These are phyloP conservation scores for Yasuhikotakia modesta DNA, from an alignment of 2,797 vertebrate genomes.

Conservation along the genomic window DNA sequence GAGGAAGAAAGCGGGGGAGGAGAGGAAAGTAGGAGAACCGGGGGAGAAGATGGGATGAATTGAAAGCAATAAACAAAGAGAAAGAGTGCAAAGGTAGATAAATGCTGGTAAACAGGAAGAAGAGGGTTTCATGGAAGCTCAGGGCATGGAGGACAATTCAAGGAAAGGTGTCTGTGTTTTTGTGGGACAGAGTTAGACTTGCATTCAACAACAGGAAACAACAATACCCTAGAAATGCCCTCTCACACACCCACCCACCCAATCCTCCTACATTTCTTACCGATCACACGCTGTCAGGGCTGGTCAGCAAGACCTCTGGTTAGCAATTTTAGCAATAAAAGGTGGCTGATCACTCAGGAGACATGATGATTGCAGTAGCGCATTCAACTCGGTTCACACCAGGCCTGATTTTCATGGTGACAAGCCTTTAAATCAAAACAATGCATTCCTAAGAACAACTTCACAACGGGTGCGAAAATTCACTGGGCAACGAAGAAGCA, in stretches of 20 bases:
- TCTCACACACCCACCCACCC: not conserved
- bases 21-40: slow-evolving; percentile 57
- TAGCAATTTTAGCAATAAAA: not conserved
- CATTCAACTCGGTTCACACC: not conserved
- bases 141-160: slow-evolving; percentile 23
- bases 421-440: slow-evolving; percentile 7
- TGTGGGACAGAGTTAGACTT: slow-evolving; percentile 12
- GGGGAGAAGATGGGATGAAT: slow-evolving; percentile 16
- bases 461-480: not conserved
- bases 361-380: not conserved
- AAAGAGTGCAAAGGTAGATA: slow-evolving; percentile 7
- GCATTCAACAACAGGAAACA: slow-evolving; percentile 9
- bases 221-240: slow-evolving; percentile 7
- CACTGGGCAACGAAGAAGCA: slow-evolving; percentile 11
- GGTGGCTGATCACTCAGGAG: not conserved
- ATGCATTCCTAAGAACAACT: slow-evolving; percentile 4
- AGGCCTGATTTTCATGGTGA: not conserved
- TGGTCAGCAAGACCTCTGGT: not conserved
- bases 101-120: slow-evolving; percentile 27
- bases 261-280: not conserved
- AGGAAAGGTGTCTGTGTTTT: slow-evolving; percentile 28
- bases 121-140: not conserved
- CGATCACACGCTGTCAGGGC: not conserved
- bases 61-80: slow-evolving; percentile 3
- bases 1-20: slow-evolving; percentile 44